A percentile compares a stretch with the other conserved stretches of the same genome.
These are phyloP conservation scores for Holothuria glaberrima DNA, from an alignment of 35 echinoderm and acorn worm species.

Conservation along the genomic window DNA sequence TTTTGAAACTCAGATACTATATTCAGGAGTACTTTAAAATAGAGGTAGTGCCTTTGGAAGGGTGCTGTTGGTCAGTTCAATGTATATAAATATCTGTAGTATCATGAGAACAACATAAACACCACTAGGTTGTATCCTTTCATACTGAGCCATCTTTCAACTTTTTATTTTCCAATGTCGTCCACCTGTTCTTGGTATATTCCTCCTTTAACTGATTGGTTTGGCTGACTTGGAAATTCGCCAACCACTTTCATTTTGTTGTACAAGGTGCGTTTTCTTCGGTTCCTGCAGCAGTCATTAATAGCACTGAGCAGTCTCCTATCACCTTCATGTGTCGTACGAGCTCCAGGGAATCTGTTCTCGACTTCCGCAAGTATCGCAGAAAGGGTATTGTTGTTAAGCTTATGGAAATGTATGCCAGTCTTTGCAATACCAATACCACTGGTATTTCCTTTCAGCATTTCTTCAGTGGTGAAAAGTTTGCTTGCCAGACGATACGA, in stretches of 20 bases:
- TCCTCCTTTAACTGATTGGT: background rate
- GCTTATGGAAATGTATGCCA: constrained; percentile 64
- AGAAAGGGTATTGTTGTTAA: constrained; percentile 52
- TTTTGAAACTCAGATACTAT: no score
- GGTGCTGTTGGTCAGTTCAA: no score
- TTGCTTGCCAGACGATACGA: constrained; percentile 73
- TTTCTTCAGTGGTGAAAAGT: constrained; percentile 71
- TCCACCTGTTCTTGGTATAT: background rate
- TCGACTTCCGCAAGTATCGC: constrained; percentile 63
- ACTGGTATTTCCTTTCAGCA: constrained; percentile 69
- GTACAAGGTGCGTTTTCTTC: constrained; percentile 63
- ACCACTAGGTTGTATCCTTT: no score
- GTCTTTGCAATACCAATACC: constrained; percentile 54
- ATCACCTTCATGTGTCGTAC: constrained; percentile 22
- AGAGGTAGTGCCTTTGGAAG: no score
- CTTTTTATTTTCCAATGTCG: background rate
- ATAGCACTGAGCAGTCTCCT: constrained; percentile 62
- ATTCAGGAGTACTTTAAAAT: no score
- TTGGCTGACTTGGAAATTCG: background rate
- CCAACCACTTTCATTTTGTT: constrained; percentile 49
- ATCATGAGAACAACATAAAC: no score
- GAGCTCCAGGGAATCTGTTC: constrained; percentile 57
- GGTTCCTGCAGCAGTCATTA: constrained; percentile 77
- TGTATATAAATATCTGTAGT: no score
- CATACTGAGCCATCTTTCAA: background rate